Evolutionary conservation across 1,140 invertebrate species (phyloP), one percentile per base, ranked within the genome.

Genomic region (Thalassaphorura encarpata): DNA sequence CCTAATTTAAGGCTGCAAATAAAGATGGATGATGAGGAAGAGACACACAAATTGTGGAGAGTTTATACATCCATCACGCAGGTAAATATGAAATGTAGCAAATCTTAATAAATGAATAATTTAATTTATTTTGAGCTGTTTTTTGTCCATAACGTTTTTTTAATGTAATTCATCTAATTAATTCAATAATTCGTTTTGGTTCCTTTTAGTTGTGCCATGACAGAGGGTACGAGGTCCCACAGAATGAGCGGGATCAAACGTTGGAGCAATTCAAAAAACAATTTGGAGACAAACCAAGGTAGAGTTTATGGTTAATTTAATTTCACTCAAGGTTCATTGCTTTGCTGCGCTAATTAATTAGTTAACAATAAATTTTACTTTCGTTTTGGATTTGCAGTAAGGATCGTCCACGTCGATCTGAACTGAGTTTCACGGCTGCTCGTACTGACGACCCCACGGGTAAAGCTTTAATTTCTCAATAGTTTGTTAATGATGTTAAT

Each of bases 21-120:
- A n/a, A n/a, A n/a, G 36, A 93, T 93, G 92, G 95, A 99, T 84
- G 96, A 99, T 68, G 96, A 99, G 75, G 86, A 88, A 15, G 95
- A 98, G 77, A 96, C 88, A 1, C 99, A 98, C 68, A 98, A 96
- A 76, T 72, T 99, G 29, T 99, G 97, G 97, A 78, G 93, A 64
- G 94, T 99, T 64, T 77, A 95, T 28, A 97, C 97, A 79, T 99
- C 96, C 8, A 88, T 98, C 21, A 97, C 98, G 92, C 94, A 96
- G 78, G 86, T 89, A 74, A 56, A 16, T 41, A 52, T n/a, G n/a
- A n/a, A n/a, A n/a, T n/a, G n/a, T n/a, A n/a, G n/a, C n/a, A n/a
- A n/a, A n/a, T n/a, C 36, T n/a, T 27, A 52, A 49, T n/a, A n/a
- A n/a, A n/a, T n/a, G n/a, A n/a, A 29, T 60, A 33, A 29, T 28